Base-by-base conservation (phyloP, 2,797 vertebrate genomes). In the Takifugu rubripes region DNA sequence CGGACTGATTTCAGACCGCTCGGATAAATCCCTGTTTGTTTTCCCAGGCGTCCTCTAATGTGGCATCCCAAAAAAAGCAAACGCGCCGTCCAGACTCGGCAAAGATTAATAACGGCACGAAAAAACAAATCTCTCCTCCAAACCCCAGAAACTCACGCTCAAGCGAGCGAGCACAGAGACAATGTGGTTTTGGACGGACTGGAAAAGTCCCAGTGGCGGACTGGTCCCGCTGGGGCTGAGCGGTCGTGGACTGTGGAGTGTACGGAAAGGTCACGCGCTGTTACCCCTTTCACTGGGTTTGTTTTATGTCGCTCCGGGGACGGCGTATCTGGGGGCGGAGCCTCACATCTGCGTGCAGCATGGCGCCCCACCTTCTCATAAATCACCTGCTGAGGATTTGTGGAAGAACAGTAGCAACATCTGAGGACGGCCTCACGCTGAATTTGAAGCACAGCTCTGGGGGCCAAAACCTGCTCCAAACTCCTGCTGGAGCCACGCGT, bases 231-330 rank as follows among this genome's bases (percentile, higher is more conserved):
- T 5, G 66, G 15, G 48, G 63, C 58, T 78, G 81, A 83, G 86
- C 66, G 75, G 76, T 69, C 33, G 21, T 58, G 58, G 67, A 71
- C 36, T 59, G 3, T 48, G 64, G 64, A 43, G 61, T 61, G 54
- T 26, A 67, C 60, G 44, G 25, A 40, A 57, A 68, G 74, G 74
- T 65, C 77, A 79, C 56, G 76, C 64, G 63, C 68, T 64, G 66
- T 86, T 82, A 83, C 81, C 68, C 21, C 56, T 84, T 82, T 88
- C 81, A 81, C 15, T 79, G 78, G 72, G 64, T 79, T 75, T 81
- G 70, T 79, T 87, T 88, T 84, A 76, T 77, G 68, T 72, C 12
- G 49, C 79, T 80, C 76, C 45, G 45, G 44, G 44, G 44, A 9
- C 6, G 44, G n/a, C 16, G n/a, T 5, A 10, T 46, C 44, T 6